A percentile compares a stretch with the other conserved stretches of the same genome.
These are phyloP conservation scores for Euproctis similis DNA, from an alignment of 2,888 invertebrate genomes.

Conservation along the genomic window DNA sequence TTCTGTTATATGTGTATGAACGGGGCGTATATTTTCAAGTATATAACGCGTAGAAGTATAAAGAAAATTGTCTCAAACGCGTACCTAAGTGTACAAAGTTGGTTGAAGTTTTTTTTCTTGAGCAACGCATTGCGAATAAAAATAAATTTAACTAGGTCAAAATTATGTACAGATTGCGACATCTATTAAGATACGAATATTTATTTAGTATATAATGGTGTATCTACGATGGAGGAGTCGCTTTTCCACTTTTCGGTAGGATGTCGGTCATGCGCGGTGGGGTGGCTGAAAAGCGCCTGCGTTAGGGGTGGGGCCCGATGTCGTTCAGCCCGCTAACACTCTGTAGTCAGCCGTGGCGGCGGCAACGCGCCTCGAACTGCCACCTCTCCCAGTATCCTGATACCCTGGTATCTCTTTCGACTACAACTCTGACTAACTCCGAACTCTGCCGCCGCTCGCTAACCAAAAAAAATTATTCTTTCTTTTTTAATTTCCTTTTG, in stretches of 20 bases:
- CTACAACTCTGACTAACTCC: constrained; percentile 30
- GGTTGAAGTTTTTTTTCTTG: too few species aligned
- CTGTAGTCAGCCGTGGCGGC: constrained; percentile 67
- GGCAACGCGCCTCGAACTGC: constrained; percentile 46
- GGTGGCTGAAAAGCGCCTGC: constrained; percentile 46
- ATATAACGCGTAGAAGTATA: constrained; percentile 16
- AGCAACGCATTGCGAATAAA: constrained; percentile 37
- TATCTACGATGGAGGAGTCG: constrained; percentile 73
- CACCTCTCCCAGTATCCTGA: constrained; percentile 36
- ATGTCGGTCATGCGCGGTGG: constrained; percentile 68
- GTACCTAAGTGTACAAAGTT: too few species aligned
- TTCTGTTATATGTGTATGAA: constrained; percentile 12
- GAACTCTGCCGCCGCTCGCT: constrained; percentile 63
- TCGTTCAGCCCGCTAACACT: constrained; percentile 64
- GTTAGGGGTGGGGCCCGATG: constrained; percentile 67
- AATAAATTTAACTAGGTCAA: constrained; percentile 48
- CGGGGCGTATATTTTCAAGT: constrained; percentile 23
- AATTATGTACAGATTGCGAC: constrained; percentile 48
- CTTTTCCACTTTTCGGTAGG: constrained; percentile 73
- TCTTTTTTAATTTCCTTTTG: constrained; percentile 35
- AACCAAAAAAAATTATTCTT: constrained; percentile 36
- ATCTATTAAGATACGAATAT: constrained; percentile 66
- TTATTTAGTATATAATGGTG: constrained; percentile 72
- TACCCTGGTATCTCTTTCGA: constrained; percentile 35
- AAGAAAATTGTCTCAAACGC: constrained; percentile 8